Conservation (phyloP, 2,888 invertebrate genomes). For the Catotricha subobsoleta region DNA sequence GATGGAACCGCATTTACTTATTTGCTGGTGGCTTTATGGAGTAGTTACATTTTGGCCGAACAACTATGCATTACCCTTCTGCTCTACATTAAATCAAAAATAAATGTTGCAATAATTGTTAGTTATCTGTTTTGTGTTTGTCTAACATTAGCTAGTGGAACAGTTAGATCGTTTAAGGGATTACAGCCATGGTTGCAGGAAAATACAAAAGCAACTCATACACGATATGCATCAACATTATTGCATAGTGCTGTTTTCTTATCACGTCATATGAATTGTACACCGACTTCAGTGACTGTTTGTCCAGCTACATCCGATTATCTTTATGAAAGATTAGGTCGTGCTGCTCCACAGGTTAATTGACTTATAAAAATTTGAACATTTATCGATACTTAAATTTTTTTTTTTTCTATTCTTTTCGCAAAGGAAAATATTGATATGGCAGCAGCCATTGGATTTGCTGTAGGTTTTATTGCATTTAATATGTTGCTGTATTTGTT, state of each 20-base stretch:
- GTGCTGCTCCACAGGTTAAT: conserved; percentile 26
- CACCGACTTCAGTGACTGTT: conserved; percentile 16
- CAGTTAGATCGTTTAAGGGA: conserved; percentile 62
- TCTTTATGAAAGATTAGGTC: conserved; percentile 25
- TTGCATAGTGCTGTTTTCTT: conserved; percentile 54
- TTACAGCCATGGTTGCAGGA: conserved; percentile 69
- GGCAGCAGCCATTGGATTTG: conserved; percentile 65
- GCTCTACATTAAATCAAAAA: conserved; percentile 60
- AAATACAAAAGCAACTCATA: conserved; percentile 59
- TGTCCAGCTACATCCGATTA: conserved; percentile 28
- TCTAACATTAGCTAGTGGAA: conserved; percentile 52
- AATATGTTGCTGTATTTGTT: conserved; percentile 73
- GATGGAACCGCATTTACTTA: conserved; percentile 37
- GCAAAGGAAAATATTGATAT: conserved; percentile 57
- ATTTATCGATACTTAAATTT: not conserved
- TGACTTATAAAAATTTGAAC: not conserved
- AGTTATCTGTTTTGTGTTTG: conserved; percentile 60
- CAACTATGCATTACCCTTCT: conserved; percentile 68
- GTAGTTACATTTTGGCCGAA: conserved; percentile 69
- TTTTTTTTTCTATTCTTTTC: not conserved
- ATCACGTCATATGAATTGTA: conserved; percentile 35
- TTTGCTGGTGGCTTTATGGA: conserved; percentile 58
- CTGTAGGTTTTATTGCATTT: conserved; percentile 59
- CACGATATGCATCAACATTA: conserved; percentile 60
- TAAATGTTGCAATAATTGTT: conserved; percentile 59